These are phyloP conservation scores for Nannoperca obscura DNA, from an alignment of 2,797 vertebrate genomes.

Conservation along the genomic window DNA sequence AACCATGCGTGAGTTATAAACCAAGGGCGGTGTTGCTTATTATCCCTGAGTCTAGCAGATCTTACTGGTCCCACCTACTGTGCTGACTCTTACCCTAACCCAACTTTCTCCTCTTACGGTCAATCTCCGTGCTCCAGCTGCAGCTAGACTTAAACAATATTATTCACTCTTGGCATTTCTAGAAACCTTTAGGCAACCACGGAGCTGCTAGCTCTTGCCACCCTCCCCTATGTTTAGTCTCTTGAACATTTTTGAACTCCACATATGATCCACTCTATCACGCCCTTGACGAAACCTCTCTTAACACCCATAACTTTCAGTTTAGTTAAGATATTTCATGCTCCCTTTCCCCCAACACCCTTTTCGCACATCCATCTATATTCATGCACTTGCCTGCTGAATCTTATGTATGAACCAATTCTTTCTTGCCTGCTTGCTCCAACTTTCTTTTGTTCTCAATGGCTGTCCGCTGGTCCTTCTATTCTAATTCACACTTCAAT, in stretches of 20 bases:
- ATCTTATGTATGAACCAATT: conserved; percentile 37
- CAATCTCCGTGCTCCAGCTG: conserved; percentile 40
- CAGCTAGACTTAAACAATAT: conserved; percentile 27
- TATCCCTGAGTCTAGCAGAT: conserved; percentile 65
- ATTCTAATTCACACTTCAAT: conserved; percentile 56
- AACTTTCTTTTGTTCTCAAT: conserved; percentile 49
- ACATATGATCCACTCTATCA: conserved; percentile 42
- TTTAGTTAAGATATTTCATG: conserved; percentile 56
- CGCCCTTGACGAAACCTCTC: conserved; percentile 49
- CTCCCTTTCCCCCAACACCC: conserved; percentile 37
- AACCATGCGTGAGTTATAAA: conserved; percentile 66
- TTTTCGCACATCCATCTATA: conserved; percentile 42
- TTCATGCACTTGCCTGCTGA: conserved; percentile 48
- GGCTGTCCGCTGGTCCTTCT: conserved; percentile 33
- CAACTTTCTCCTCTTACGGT: conserved; percentile 36
- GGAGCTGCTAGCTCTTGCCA: not conserved
- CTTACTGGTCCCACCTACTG: conserved; percentile 47
- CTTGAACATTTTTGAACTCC: conserved; percentile 33
- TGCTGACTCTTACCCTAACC: conserved; percentile 47
- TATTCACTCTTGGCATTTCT: conserved; percentile 17
- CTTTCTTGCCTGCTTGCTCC: conserved; percentile 19
- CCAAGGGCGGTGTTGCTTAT: conserved; percentile 67
- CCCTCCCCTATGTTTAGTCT: conserved; percentile 23
- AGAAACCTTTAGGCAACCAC: conserved; percentile 25
- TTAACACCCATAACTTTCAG: conserved; percentile 41